Evolutionary conservation across 2,888 invertebrate species (phyloP).

Genomic region (Ophion slaviceki): DNA sequence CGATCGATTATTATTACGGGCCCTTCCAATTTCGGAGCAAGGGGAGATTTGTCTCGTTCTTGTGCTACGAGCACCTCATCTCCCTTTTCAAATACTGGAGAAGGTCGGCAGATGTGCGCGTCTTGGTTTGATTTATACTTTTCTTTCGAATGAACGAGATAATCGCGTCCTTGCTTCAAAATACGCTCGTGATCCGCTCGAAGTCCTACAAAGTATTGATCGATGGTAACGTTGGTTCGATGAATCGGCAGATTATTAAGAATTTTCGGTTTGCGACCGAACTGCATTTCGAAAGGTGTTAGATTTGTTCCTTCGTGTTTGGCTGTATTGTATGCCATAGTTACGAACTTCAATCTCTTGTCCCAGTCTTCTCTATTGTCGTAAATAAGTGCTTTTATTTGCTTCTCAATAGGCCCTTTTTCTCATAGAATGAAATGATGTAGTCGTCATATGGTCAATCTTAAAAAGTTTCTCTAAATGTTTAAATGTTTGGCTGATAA

Average conservation of each 20-base stretch:
- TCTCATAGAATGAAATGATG: conserved; percentile 14
- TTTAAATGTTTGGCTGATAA: too few species aligned
- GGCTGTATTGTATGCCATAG: conserved; percentile 12
- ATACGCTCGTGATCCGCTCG: conserved; percentile 6
- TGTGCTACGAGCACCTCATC: conserved; percentile 32
- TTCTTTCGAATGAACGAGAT: conserved; percentile 10
- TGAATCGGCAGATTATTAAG: background rate
- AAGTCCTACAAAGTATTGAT: conserved; percentile 28
- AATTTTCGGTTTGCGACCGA: conserved; percentile 23
- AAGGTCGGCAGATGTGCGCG: background rate
- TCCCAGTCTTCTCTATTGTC: conserved; percentile 15
- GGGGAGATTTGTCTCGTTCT: background rate
- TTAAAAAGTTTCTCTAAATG: conserved; percentile 21
- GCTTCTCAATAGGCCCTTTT: conserved; percentile 9
- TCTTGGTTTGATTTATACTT: conserved; percentile 19
- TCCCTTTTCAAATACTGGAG: conserved; percentile 7
- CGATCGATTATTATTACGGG: conserved; percentile 11
- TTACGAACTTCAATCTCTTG: conserved; percentile 8
- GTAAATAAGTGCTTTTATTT: conserved; percentile 18
- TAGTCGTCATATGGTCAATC: conserved; percentile 5
- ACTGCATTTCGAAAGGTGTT: conserved; percentile 31
- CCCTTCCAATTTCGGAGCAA: conserved; percentile 7
- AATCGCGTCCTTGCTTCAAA: conserved; percentile 2
- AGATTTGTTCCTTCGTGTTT: conserved; percentile 15
- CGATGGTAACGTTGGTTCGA: background rate